Conservation (phyloP, 1,140 invertebrate genomes). For the Parapsyche elsis region DNA sequence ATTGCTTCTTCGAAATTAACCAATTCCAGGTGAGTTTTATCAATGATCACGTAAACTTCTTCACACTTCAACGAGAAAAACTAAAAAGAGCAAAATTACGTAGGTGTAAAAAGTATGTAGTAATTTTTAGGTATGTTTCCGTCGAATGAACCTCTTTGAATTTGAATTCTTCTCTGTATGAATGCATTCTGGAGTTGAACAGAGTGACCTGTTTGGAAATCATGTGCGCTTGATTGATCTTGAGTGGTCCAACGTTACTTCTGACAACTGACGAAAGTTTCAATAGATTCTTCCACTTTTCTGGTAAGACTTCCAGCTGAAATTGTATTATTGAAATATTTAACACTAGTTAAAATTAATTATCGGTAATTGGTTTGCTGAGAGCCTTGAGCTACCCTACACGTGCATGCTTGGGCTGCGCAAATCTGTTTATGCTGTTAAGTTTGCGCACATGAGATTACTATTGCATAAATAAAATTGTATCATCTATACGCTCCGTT, state of each 20-base stretch:
- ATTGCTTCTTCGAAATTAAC: constrained; percentile 77
- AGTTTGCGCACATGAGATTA: too few relatives aligned
- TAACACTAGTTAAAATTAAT: neutral
- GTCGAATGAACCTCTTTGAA: constrained; percentile 59
- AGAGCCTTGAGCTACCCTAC: too few relatives aligned
- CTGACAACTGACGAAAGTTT: constrained; percentile 85
- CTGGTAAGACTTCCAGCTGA: constrained; percentile 80
- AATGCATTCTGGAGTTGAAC: constrained; percentile 82
- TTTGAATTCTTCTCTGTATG: constrained; percentile 81
- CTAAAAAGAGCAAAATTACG: constrained; percentile 54
- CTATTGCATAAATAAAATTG: too few relatives aligned
- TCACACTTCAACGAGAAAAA: constrained; percentile 80
- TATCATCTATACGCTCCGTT: too few relatives aligned
- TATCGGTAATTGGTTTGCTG: too few relatives aligned
- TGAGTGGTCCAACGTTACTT: constrained; percentile 85
- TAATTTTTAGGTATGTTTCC: too few relatives aligned
- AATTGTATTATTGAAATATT: constrained; percentile 44
- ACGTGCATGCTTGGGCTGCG: too few relatives aligned
- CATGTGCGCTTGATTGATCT: constrained; percentile 71
- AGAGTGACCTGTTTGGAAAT: constrained; percentile 74
- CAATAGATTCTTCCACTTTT: constrained; percentile 89
- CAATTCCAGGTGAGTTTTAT: constrained; percentile 78
- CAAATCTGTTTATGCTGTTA: too few relatives aligned
- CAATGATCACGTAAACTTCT: constrained; percentile 80
- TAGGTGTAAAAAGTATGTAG: too few relatives aligned